phyloP scores from a whole-genome alignment of 2,888 invertebrate genomes.

The Erebia aethiops region DNA sequence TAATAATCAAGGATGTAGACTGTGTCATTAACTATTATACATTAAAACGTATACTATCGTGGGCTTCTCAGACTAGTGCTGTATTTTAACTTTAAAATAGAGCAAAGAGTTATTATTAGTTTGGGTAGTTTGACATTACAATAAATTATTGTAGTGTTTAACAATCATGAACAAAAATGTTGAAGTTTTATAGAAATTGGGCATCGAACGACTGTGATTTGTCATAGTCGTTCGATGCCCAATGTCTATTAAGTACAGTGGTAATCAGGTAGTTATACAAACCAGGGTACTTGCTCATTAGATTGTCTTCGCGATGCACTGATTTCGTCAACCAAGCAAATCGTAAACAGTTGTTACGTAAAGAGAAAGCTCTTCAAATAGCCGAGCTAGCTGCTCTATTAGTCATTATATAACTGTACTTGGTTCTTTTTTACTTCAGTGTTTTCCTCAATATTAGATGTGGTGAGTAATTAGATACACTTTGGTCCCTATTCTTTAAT shows the following conservation, averaged over 20 bases:
- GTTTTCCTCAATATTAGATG: background rate
- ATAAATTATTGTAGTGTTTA: background rate
- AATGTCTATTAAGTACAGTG: background rate
- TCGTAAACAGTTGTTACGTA: constrained; percentile 66
- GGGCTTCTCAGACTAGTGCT: no score
- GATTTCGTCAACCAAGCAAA: constrained; percentile 71
- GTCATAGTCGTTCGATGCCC: no score
- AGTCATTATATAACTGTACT: constrained; percentile 38
- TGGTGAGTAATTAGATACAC: no score
- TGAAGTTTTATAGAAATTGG: background rate
- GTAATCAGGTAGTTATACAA: constrained; percentile 4
- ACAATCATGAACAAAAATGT: background rate
- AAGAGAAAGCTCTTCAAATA: constrained; percentile 70
- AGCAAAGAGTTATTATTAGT: no score
- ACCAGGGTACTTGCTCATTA: constrained; percentile 52
- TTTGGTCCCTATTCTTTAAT: no score
- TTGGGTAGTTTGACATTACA: no score
- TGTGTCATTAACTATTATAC: no score
- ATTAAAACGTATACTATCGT: no score
- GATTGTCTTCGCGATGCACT: constrained; percentile 56
- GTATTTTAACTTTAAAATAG: no score
- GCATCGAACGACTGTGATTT: background rate
- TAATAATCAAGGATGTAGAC: no score
- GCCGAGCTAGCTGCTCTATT: constrained; percentile 41
- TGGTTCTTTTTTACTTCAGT: constrained; percentile 6